Evolutionary conservation across 2,113 vertebrate species (phyloP), one percentile per base, ranked within the genome.

Genomic region (Odontophorus gujanensis): DNA sequence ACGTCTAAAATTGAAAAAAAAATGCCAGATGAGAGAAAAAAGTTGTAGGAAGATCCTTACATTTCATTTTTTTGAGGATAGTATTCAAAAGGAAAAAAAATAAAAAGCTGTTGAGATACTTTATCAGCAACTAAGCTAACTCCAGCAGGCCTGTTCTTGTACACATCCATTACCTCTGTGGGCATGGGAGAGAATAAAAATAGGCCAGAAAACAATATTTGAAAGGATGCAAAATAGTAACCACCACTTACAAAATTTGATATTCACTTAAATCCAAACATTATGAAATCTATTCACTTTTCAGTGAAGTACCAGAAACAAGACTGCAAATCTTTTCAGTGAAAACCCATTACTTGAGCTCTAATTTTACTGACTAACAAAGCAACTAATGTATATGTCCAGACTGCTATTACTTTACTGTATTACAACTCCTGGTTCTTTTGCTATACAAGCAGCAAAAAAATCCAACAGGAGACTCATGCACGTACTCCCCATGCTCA

Each of bases 281-380:
- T 76, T 28, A 48, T n/a, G 63, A 87, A 82, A 85, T 40, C 55
- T 89, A 53, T 55, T 61, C 8, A 74, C 12, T 83, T 83, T 72
- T 51, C 53, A 24, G 16, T 77, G 68, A 84, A 81, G n/a, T 11
- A 71, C 53, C 30, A 81, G 53, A 87, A 92, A 82, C 1, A 36
- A 38, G 0, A 69, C 32, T 69, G 20, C 32, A 90, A 85, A 77
- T 32, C 18, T 51, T 87, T 77, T 24, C 74, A 42, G 28, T 75
- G 43, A 57, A 92, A 81, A 85, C 72, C 58, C n/a, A 42, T 69
- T 79, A 73, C 48, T 43, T 79, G 45, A 81, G 74, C 26, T 81
- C 48, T 86, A 78, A 32, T 75, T 83, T 91, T 75, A 84, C 53
- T 75, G 58, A 53, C 76, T 94, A 96, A 53, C 20, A 83, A 96